Percentiles rank a stretch among this genome's conserved stretches.
Evolutionary conservation across 2,113 vertebrate genomes (phyloP).

Genomic region (Lonchura striata): DNA sequence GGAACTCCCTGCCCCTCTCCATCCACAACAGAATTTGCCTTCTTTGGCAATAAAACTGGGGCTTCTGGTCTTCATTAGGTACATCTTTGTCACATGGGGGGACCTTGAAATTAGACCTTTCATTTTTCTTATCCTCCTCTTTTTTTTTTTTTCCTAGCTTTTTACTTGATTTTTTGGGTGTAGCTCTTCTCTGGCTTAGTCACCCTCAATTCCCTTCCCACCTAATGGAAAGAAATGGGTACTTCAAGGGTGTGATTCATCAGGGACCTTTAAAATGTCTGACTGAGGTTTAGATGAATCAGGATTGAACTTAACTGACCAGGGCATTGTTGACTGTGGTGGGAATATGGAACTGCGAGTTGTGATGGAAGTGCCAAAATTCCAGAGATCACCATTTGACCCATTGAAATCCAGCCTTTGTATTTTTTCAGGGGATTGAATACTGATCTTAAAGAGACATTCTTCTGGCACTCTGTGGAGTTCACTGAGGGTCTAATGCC

Average conservation of each 20-base stretch:
- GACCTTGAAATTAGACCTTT: background rate
- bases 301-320: background rate
- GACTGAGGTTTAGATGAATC: background rate
- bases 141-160: background rate
- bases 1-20: background rate
- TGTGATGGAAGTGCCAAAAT: background rate
- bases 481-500: background rate
- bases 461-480: background rate
- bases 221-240: background rate
- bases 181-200: background rate
- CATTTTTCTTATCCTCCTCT: background rate
- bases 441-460: background rate
- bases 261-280: background rate
- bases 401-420: background rate
- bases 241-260: background rate
- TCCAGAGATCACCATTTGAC: background rate
- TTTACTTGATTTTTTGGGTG: background rate
- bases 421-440: background rate
- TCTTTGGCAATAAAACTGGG: background rate
- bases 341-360: background rate
- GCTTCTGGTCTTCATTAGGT: conserved; percentile 42
- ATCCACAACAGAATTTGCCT: background rate
- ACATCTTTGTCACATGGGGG: background rate
- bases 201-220: background rate
- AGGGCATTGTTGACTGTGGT: background rate